A percentile compares a stretch with the other conserved stretches of the same genome.
Conservation (phyloP, 1,140 invertebrate genomes). For the Lordiphosa stackelbergi region DNA sequence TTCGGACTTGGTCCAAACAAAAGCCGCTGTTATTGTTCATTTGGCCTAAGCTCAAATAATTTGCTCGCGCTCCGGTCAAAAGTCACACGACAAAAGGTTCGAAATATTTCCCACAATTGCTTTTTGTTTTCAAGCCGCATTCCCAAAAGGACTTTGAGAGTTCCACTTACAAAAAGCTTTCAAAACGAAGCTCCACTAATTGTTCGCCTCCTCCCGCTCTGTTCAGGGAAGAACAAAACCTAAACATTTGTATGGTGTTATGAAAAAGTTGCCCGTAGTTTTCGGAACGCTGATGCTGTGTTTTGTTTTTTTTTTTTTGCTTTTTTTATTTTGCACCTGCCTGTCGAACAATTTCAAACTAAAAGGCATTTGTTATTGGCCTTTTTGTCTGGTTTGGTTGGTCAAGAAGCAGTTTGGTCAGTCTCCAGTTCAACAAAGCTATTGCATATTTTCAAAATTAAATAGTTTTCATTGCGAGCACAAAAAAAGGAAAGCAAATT, state of each 20-base stretch:
- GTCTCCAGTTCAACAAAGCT: slow-evolving; percentile 16
- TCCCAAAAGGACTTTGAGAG: too few relatives aligned
- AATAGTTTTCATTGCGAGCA: slow-evolving; percentile 25
- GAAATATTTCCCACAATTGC: slow-evolving; percentile 18
- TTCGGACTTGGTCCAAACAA: too few relatives aligned
- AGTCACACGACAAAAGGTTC: slow-evolving; percentile 43
- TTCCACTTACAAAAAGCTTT: slow-evolving; percentile 15
- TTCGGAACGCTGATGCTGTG: slow-evolving; percentile 5
- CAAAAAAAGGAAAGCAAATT: too few relatives aligned
- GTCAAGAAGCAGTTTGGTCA: slow-evolving; percentile 11
- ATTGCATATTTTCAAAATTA: slow-evolving; percentile 51
- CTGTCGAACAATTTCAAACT: slow-evolving; percentile 30
- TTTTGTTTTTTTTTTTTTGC: neutral
- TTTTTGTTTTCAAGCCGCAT: slow-evolving; percentile 1
- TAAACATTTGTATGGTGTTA: slow-evolving; percentile 8
- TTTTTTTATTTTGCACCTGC: slow-evolving; percentile 21
- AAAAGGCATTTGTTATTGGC: slow-evolving; percentile 54
- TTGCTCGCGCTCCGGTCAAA: slow-evolving; percentile 36
- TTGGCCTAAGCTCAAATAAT: slow-evolving; percentile 50
- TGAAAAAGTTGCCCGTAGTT: slow-evolving; percentile 29
- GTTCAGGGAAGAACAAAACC: neutral
- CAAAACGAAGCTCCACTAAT: slow-evolving; percentile 42
- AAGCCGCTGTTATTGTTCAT: slow-evolving; percentile 31
- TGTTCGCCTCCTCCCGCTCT: slow-evolving; percentile 17
- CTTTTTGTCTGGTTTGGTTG: slow-evolving; percentile 3